Evolutionary conservation across 2,888 invertebrate species (phyloP), one percentile per base, ranked within the genome.

Genomic region (Drosophila niveifrons): DNA sequence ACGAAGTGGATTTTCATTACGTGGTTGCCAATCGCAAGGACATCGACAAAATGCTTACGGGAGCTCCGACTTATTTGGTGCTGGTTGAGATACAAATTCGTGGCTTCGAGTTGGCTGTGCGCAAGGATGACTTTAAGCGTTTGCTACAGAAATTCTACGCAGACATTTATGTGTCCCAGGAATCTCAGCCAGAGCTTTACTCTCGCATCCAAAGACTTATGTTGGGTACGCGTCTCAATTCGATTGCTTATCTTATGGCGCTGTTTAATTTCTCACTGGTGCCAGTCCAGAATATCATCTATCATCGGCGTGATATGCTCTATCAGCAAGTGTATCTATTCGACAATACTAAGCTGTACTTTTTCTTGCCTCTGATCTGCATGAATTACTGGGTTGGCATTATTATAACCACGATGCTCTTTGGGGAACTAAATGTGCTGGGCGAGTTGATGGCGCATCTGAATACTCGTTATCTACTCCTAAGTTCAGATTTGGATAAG

Each of bases 391-490:
- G 88, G 83, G 72, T 82, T 31, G 88, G 90, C 11, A 13, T 79
- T 0, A 68, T 81, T 4, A 84, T 90, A 1, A 81, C 80, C 10
- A 78, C 80, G 6, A 82, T 81, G 48, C 55, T 91, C 1, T 75
- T 88, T 1, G 90, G 85, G 3, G 90, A 91, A 17, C 71, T 90
- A 0, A 91, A 90, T 80, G 59, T 90, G 1, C 46, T 91, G 61
- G 90, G 90, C n/a, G 89, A 77, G 53, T 57, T 88, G n/a, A 85
- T 91, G 56, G 71, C 90, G 72, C 90, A 91, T 52, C 70, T 91
- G 15, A 91, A 91, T 73, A 86, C 80, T 1, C 82, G 90, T 1
- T 91, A 90, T 55, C 13, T 69, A 0, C 62, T 83, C 15, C 61
- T 91, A 39, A 76, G 83, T 0, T 56, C 71, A 11, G 90, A 91